A percentile compares a stretch with the other conserved stretches of the same genome.
Conservation (phyloP, 2,888 invertebrate genomes). For the Sepiola atlantica region DNA sequence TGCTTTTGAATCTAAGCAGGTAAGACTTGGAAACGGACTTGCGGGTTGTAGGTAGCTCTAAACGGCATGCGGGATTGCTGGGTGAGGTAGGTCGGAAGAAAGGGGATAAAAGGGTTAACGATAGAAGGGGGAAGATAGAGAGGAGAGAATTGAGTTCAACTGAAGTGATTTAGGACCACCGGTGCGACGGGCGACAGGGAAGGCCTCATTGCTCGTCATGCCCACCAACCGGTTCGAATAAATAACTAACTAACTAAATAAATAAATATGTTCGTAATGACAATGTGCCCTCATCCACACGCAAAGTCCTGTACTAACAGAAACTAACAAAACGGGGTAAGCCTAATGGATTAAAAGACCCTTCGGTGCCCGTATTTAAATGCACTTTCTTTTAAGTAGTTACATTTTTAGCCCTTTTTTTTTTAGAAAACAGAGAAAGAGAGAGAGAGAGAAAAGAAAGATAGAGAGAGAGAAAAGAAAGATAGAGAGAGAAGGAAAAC, state of each 20-base stretch:
- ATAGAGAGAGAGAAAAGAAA: neutral
- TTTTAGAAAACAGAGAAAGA: neutral
- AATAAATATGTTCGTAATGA: neutral
- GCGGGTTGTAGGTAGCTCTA: neutral
- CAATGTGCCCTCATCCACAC: neutral
- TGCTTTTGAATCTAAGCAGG: neutral
- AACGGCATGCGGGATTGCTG: too few relatives aligned
- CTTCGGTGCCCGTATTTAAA: neutral
- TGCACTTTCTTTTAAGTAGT: neutral
- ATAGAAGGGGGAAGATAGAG: neutral
- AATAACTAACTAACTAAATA: too few relatives aligned
- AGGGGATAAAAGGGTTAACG: too few relatives aligned
- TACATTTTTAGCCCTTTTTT: neutral
- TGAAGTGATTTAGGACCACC: neutral
- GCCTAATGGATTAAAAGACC: neutral
- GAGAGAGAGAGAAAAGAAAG: neutral
- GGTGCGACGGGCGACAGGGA: neutral
- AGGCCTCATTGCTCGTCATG: accelerated
- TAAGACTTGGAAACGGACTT: neutral
- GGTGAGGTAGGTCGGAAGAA: too few relatives aligned
- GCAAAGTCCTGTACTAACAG: neutral
- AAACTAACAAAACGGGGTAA: neutral
- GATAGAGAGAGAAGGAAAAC: neutral
- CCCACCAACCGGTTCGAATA: neutral
- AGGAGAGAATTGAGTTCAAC: neutral